Percentiles rank a stretch among this genome's conserved stretches.
phyloP scores from a whole-genome alignment of 2,113 vertebrate species.

The Heteronetta atricapilla region DNA sequence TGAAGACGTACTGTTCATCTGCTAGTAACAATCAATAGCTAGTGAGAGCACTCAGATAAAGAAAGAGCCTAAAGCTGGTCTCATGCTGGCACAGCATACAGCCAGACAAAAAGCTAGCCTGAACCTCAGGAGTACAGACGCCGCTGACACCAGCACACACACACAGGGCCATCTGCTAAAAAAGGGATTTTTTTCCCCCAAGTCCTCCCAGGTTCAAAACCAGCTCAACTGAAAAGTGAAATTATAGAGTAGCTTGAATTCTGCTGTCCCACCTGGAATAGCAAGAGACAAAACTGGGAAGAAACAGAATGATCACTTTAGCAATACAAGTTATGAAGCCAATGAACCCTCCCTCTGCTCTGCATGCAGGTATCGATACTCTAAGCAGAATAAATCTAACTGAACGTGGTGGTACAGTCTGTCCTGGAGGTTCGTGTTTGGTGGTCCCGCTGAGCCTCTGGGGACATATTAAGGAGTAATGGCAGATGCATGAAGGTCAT shows the following conservation, averaged over 20 bases:
- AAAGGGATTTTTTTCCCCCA: neutral
- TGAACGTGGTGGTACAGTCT: neutral
- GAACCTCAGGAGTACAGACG: neutral
- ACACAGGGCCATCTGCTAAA: no score
- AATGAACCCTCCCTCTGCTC: neutral
- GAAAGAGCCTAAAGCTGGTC: neutral
- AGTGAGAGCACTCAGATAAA: neutral
- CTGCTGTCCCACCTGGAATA: neutral
- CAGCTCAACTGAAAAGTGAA: neutral
- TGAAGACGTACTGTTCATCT: neutral
- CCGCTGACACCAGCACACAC: neutral
- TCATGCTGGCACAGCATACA: neutral
- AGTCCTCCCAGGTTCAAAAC: neutral
- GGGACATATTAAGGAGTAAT: accelerated
- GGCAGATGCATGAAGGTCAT: accelerated
- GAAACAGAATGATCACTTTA: accelerated
- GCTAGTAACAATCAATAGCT: neutral
- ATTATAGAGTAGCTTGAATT: accelerated
- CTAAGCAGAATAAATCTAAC: neutral
- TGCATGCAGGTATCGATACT: neutral
- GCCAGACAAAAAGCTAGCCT: neutral
- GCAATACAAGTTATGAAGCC: accelerated
- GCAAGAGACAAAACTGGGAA: accelerated
- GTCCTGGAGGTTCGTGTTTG: neutral
- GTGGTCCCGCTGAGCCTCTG: accelerated